Conservation (phyloP, 2,797 vertebrate genomes). For the Acanthopagrus latus region DNA sequence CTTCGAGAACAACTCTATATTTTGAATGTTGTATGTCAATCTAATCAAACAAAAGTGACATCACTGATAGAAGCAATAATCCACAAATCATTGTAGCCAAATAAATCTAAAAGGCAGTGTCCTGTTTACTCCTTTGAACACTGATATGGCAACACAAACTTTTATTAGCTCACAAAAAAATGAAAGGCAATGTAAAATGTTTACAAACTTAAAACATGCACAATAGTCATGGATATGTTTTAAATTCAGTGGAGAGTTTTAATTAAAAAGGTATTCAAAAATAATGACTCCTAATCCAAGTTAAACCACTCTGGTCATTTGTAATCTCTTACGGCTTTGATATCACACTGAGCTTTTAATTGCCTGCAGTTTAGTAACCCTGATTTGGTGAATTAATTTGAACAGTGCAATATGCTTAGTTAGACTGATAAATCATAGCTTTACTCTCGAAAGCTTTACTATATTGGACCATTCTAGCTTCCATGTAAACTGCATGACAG, state of each 20-base stretch:
- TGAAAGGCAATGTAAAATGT: conserved; percentile 3
- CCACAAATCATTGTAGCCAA: background rate
- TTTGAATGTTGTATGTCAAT: background rate
- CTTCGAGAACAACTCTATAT: background rate
- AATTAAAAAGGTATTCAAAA: conserved; percentile 22
- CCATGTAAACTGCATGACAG: conserved; percentile 6
- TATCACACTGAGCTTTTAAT: conserved; percentile 20
- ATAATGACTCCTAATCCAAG: conserved; percentile 17
- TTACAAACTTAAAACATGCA: conserved; percentile 25
- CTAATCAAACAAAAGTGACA: background rate
- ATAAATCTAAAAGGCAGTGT: background rate
- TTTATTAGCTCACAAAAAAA: conserved; percentile 58
- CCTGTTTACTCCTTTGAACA: conserved; percentile 3
- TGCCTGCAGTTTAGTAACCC: conserved; percentile 9
- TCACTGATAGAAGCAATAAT: background rate
- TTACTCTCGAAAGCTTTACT: conserved; percentile 13
- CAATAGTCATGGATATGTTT: conserved; percentile 17
- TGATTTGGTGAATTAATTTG: conserved; percentile 54
- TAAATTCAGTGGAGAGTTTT: background rate
- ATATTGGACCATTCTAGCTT: conserved; percentile 20
- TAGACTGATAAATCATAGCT: conserved; percentile 41
- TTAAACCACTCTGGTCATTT: conserved; percentile 27
- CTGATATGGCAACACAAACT: conserved; percentile 23
- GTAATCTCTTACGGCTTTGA: conserved; percentile 55
- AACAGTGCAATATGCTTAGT: conserved; percentile 54